Evolutionary conservation across 2,113 vertebrate genomes (phyloP), one percentile per base, ranked within the genome.

Genomic region (Myotis yumanensis): DNA sequence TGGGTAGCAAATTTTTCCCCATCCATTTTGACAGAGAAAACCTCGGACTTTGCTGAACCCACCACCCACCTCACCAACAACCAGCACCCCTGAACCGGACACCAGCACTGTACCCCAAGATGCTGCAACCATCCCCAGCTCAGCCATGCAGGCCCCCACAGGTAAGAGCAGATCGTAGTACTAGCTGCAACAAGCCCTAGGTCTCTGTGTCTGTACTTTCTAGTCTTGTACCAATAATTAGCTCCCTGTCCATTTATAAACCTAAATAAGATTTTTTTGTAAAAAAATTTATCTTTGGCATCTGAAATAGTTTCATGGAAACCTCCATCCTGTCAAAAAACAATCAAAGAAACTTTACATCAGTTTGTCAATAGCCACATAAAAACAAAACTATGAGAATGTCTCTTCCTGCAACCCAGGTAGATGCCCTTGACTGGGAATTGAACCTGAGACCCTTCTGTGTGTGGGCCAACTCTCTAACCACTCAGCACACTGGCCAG

Each of bases 41-140:
- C 99, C 99, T 79, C 98, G 99, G 89, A 98, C 99, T 98, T 98
- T 99, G 96, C 98, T 99, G 98, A 99, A 99, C 98, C 99, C 99
- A 95, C 98, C 99, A 96, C 99, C 99, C 98, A 99, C 99, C 57
- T 99, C 99, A 97, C 99, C 99, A 97, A 99, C 99, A 98, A 99
- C 99, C 98, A 99, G 99, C 98, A 99, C 99, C 79, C 99, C 99
- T 93, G 99, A 99, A 96, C 99, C 99, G 66, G 99, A 99, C 98
- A 99, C 99, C 98, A 99, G 99, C 98, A 99, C 99, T 97, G 99
- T 99, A 90, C 99, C 99, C 91, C 98, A 99, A 98, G 99, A 99
- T 96, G 99, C 99, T 80, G 99, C 99, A 97, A 99, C 99, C 96
- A 99, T 99, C 97, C 99, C 99, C 97, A 99, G 98, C 96, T 99